Conservation (phyloP, 2,888 invertebrate genomes). For the Leptinotarsa haldemani region DNA sequence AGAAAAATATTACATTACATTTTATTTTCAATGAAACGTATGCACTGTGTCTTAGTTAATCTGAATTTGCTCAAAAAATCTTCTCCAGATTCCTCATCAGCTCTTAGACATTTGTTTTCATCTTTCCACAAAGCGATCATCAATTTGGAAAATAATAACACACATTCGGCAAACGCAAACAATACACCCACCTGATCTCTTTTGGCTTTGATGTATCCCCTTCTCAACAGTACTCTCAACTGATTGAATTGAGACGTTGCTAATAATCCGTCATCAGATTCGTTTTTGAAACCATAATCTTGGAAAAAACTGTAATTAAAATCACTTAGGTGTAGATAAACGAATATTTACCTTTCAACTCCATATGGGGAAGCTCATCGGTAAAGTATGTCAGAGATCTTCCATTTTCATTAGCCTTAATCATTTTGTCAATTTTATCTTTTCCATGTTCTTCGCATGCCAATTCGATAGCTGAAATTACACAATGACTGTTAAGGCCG, state of each 20-base stretch:
- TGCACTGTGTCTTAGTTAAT: too few species aligned
- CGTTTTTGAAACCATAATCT: conserved; percentile 17
- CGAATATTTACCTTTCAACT: conserved; percentile 4
- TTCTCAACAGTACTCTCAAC: conserved; percentile 74
- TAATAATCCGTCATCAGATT: conserved; percentile 65
- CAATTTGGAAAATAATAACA: too few species aligned
- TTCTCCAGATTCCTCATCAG: too few species aligned
- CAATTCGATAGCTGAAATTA: conserved; percentile 84
- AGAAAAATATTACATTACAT: too few species aligned
- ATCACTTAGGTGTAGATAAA: conserved; percentile 23
- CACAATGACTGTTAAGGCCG: neutral
- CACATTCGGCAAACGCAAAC: neutral
- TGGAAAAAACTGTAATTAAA: conserved; percentile 23
- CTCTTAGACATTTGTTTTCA: too few species aligned
- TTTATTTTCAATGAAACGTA: too few species aligned
- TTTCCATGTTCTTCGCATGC: conserved; percentile 92
- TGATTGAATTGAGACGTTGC: conserved; percentile 81
- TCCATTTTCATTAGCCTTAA: conserved; percentile 78
- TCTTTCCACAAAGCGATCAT: too few species aligned
- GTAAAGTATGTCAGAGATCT: conserved; percentile 76
- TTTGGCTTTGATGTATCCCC: conserved; percentile 80
- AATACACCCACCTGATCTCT: conserved; percentile 73
- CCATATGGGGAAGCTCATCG: conserved; percentile 60
- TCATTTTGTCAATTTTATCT: conserved; percentile 77
- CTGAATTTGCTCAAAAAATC: too few species aligned